Percentiles rank a stretch among this genome's conserved stretches.
These are phyloP conservation scores for Hestina assimilis DNA, from an alignment of 1,140 invertebrate genomes.

Conservation along the genomic window DNA sequence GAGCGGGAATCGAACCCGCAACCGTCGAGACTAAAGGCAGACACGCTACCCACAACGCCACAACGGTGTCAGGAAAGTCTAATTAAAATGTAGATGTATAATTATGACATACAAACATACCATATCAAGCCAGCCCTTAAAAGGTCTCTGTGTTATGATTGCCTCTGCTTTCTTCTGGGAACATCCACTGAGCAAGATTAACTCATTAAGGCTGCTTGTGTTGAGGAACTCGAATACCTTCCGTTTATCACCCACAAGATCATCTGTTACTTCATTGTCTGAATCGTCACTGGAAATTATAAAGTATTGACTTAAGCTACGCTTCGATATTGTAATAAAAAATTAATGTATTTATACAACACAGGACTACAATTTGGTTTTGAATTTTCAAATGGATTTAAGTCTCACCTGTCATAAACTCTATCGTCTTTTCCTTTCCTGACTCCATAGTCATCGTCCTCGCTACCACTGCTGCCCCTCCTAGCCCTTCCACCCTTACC, in stretches of 20 bases:
- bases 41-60: too few species aligned
- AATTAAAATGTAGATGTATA: too few species aligned
- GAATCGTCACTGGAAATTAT: slow-evolving; percentile 81
- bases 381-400: neutral
- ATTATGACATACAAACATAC: too few species aligned
- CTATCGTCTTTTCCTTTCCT: slow-evolving; percentile 67
- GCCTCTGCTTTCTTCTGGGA: slow-evolving; percentile 86
- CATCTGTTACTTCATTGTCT: slow-evolving; percentile 84
- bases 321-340: too few species aligned
- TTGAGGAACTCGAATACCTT: slow-evolving; percentile 89
- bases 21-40: too few species aligned
- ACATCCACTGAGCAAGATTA: slow-evolving; percentile 83
- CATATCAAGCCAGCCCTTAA: slow-evolving; percentile 85
- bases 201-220: slow-evolving; percentile 81
- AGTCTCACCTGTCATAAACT: slow-evolving; percentile 65
- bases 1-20: too few species aligned
- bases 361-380: neutral
- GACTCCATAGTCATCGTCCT: slow-evolving; percentile 69
- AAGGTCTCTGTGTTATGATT: slow-evolving; percentile 84
- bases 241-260: slow-evolving; percentile 83
- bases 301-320: neutral
- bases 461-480: slow-evolving; percentile 64
- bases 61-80: too few species aligned
- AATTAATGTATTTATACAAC: too few species aligned
- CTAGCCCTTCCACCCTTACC: slow-evolving; percentile 50